phyloP scores from a whole-genome alignment of 2,797 vertebrate genomes.

The Anisognathus igniventris region DNA sequence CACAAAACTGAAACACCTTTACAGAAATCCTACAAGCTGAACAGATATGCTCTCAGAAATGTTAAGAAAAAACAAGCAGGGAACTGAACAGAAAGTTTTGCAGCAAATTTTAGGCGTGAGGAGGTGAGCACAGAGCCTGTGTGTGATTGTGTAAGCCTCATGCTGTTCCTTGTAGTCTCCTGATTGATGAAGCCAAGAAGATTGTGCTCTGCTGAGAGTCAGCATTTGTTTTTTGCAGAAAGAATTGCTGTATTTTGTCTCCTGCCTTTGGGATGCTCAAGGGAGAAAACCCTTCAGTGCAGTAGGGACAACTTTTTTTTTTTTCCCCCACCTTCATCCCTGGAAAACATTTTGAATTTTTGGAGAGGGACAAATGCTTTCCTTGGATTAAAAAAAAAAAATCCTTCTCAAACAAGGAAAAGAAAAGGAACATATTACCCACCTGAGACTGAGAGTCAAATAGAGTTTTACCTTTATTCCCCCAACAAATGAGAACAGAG shows the following conservation, averaged over 20 bases:
- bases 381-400: background rate
- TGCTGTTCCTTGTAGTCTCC: background rate
- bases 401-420: background rate
- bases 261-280: background rate
- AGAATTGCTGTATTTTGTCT: conserved; percentile 1
- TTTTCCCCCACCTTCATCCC: background rate
- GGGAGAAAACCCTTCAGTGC: background rate
- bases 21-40: background rate
- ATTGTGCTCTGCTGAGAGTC: background rate
- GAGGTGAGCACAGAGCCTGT: background rate
- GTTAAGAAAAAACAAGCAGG: background rate
- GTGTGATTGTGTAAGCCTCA: background rate
- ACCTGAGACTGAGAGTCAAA: background rate
- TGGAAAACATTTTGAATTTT: background rate
- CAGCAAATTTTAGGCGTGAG: background rate
- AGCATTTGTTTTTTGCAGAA: background rate
- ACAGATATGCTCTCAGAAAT: background rate
- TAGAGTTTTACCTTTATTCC: background rate
- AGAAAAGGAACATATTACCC: background rate
- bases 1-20: background rate
- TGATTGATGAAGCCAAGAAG: background rate
- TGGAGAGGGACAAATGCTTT: background rate
- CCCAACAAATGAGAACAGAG: background rate
- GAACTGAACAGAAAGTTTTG: background rate
- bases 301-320: background rate